Evolutionary conservation across 30 jellyfish, hydroid and myxozoan species (phyloP).

Genomic region (Turritopsis dohrnii): DNA sequence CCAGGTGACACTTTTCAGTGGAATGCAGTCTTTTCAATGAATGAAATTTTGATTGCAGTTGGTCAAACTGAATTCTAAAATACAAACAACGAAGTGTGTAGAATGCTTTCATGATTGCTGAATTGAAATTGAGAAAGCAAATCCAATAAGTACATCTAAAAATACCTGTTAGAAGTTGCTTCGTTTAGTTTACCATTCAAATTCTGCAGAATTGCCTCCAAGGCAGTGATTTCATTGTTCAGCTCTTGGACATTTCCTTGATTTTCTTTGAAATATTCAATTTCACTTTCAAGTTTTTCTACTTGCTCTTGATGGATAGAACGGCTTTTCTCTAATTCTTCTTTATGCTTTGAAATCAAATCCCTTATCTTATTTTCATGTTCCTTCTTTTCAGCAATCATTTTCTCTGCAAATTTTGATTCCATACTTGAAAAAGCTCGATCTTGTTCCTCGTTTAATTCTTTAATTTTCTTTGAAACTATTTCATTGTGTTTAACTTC

Average conservation of each 20-base stretch:
- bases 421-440: not conserved
- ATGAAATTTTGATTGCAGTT: not conserved
- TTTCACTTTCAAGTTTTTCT: not conserved
- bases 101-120: too few species aligned
- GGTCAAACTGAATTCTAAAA: not conserved
- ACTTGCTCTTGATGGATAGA: not conserved
- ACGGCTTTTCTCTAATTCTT: not conserved
- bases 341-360: not conserved
- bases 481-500: not conserved
- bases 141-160: too few species aligned
- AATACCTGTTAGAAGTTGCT: not conserved
- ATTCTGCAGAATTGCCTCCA: not conserved
- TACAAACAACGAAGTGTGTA: too few species aligned
- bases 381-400: not conserved
- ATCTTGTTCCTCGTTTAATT: conserved; percentile 1
- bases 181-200: not conserved
- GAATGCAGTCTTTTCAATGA: not conserved
- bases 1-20: not conserved
- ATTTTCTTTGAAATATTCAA: not conserved
- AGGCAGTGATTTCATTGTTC: not conserved
- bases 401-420: not conserved
- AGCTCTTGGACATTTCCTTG: not conserved
- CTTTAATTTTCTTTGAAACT: not conserved
- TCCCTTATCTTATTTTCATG: conserved; percentile 4
- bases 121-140: too few species aligned